Conservation (phyloP, 2,888 invertebrate species). For the Blastobasis adustella region DNA sequence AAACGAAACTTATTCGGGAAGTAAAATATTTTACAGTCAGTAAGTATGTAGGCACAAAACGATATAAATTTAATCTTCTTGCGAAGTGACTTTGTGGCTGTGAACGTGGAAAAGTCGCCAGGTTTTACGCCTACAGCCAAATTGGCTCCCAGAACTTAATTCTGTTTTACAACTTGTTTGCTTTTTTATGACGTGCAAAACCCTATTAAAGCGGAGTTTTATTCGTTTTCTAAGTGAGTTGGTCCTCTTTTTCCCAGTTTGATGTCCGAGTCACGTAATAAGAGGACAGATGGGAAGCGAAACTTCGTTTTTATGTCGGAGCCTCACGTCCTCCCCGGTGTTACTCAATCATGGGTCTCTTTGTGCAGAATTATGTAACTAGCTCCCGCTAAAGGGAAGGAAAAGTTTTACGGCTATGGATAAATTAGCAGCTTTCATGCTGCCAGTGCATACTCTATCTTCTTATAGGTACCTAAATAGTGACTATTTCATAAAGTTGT, state of each 20-base stretch:
- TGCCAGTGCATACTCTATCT: too few relatives aligned
- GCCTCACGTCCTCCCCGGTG: neutral
- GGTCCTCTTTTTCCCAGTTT: conserved; percentile 10
- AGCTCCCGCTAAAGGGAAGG: too few relatives aligned
- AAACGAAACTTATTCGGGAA: too few relatives aligned
- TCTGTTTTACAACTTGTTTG: conserved; percentile 22
- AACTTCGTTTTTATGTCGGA: neutral
- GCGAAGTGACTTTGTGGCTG: conserved; percentile 7
- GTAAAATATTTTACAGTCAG: neutral
- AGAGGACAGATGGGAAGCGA: conserved; percentile 2
- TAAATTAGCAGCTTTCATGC: too few relatives aligned
- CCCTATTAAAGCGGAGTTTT: conserved; percentile 20
- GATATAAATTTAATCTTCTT: neutral
- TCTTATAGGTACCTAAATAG: too few relatives aligned
- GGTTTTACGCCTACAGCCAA: conserved; percentile 17
- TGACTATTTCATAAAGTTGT: too few relatives aligned
- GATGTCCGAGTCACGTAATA: conserved; percentile 12
- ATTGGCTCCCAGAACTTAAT: conserved; percentile 22
- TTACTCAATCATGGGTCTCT: neutral
- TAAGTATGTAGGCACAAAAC: neutral
- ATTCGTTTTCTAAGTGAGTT: conserved; percentile 15
- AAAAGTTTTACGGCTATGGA: too few relatives aligned
- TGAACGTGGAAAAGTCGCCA: conserved; percentile 16
- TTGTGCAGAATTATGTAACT: neutral
- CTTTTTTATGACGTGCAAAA: conserved; percentile 26